These are phyloP conservation scores for Laspeyria flexula DNA, from an alignment of 2,888 invertebrate species.

Conservation along the genomic window DNA sequence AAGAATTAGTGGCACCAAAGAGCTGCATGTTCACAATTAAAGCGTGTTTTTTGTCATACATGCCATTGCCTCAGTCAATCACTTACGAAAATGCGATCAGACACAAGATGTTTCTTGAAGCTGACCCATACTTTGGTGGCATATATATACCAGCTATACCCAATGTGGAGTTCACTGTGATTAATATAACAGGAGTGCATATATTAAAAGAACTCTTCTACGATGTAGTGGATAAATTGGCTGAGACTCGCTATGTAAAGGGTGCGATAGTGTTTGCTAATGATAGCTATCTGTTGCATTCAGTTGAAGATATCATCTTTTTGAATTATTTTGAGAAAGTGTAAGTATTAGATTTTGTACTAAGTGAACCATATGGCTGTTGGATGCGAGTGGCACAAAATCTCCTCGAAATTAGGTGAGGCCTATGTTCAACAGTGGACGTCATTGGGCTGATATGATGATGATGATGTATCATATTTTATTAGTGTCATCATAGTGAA, in stretches of 20 bases:
- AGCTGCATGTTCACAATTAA: conserved; percentile 68
- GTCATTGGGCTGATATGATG: too few relatives aligned
- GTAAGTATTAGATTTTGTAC: conserved; percentile 66
- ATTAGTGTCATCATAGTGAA: too few relatives aligned
- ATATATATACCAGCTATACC: conserved; percentile 73
- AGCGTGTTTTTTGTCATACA: conserved; percentile 62
- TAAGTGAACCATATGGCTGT: too few relatives aligned
- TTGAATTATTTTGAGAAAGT: conserved; percentile 69
- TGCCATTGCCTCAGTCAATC: conserved; percentile 62
- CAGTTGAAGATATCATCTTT: conserved; percentile 71
- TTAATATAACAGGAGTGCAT: conserved; percentile 59
- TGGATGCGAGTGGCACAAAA: too few relatives aligned
- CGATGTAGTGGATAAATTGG: conserved; percentile 56
- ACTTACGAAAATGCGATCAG: conserved; percentile 60
- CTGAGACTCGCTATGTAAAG: conserved; percentile 64
- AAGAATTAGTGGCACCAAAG: conserved; percentile 64
- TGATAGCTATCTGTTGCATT: conserved; percentile 71
- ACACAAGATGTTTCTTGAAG: conserved; percentile 43
- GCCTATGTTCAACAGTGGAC: too few relatives aligned
- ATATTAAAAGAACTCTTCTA: conserved; percentile 58
- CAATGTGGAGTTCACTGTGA: conserved; percentile 68
- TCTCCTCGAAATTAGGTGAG: too few relatives aligned
- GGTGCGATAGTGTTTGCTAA: conserved; percentile 75
- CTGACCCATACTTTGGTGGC: conserved; percentile 66
- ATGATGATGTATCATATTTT: too few relatives aligned